Conservation (phyloP, 1,140 invertebrate species). For the Ostrea denselamellosa region DNA sequence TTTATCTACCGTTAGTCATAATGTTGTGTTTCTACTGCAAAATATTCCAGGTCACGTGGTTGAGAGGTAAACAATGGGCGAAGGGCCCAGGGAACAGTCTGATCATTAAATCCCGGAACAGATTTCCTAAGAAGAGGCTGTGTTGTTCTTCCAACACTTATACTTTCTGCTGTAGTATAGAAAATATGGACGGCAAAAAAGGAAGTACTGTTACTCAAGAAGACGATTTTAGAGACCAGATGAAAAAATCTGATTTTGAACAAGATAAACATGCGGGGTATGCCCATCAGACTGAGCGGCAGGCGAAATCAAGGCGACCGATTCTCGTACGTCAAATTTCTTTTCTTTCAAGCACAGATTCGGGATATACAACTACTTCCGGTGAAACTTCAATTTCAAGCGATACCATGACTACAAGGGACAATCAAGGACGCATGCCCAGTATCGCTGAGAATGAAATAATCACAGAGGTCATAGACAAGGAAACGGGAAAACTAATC, state of each 20-base stretch:
- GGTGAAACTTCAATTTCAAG: conserved; percentile 52
- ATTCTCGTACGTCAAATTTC: conserved; percentile 58
- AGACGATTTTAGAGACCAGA: background rate
- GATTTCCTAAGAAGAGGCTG: background rate
- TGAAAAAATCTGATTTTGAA: background rate
- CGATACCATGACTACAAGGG: background rate
- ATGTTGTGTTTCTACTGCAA: conserved; percentile 78
- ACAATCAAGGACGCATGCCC: background rate
- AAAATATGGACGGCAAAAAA: background rate
- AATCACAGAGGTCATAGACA: background rate
- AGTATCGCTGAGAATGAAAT: conserved; percentile 8
- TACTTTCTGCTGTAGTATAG: conserved; percentile 19
- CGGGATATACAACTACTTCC: conserved; percentile 57
- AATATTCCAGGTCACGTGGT: conserved; percentile 77
- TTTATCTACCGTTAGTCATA: conserved; percentile 79
- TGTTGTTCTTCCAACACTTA: background rate
- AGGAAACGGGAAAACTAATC: background rate
- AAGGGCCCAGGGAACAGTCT: conserved; percentile 58
- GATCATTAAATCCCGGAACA: conserved; percentile 43
- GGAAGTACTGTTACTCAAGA: background rate
- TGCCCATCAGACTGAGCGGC: background rate
- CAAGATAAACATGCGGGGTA: background rate
- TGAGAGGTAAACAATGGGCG: conserved; percentile 74
- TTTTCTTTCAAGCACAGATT: conserved; percentile 59
- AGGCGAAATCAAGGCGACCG: background rate